Evolutionary conservation across 2,113 vertebrate species (phyloP), one percentile per base, ranked within the genome.

Genomic region (Nycticebus coucang): DNA sequence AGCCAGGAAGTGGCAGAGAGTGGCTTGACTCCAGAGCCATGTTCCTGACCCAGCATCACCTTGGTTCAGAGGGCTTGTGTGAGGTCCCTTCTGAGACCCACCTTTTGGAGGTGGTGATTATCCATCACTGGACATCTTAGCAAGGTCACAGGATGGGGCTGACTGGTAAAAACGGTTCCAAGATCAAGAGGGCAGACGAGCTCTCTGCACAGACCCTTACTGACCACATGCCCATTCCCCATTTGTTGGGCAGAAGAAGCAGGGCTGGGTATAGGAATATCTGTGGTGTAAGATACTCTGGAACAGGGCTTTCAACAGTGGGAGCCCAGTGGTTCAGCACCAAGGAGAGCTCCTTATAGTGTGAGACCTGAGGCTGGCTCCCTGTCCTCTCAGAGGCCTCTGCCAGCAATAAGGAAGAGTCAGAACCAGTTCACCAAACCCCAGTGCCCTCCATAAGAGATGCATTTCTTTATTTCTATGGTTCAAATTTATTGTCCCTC

Each of bases 341-440:
- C 60, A 7, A 18, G 93, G 83, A 96, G 59, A 89, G 87, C 2
- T 91, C 87, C 66, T 13, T 10, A 2, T 0, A 45, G 5, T 10
- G 2, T 22, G 7, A 24, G 3, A 4, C 5, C 3, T 1, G 28
- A 14, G 2, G 11, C 26, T 15, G 62, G n/a, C 4, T 80, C 7
- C 35, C 9, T 4, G 4, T 41, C 26, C 41, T 37, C 28, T 30
- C 9, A 30, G 30, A 18, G 28, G 15, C 35, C 22, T 22, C 3
- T 3, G 5, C 30, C 45, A 37, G 64, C 57, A 5, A 13, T 45
- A 4, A 19, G 22, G 15, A 50, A 57, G 45, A n/a, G 60, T 30
- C 55, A 35, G 57, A 64, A 15, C 15, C 53, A 15, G 22, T 35
- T 53, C 13, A 2, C n/a, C 13, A 0, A 2, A 3, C 24, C 26